These are phyloP conservation scores for Astreopora myriophthalma DNA, from an alignment of 64 coral and sea anemone species.

Conservation along the genomic window DNA sequence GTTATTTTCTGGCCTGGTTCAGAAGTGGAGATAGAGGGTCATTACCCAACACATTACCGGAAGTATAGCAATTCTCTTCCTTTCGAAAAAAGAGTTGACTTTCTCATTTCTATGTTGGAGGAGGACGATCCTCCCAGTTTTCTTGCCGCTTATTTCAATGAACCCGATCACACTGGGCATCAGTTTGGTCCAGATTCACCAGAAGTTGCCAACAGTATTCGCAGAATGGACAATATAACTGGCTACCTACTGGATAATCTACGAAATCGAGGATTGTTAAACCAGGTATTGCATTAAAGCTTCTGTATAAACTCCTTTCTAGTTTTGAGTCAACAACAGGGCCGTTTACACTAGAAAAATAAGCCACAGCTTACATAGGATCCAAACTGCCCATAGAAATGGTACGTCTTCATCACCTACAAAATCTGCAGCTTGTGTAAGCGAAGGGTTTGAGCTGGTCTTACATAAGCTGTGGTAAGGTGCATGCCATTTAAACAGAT, in stretches of 20 bases:
- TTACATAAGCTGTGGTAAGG: no score
- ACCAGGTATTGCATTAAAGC: slow-evolving; percentile 55
- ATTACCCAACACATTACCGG: slow-evolving; percentile 52
- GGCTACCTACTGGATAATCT: slow-evolving; percentile 76
- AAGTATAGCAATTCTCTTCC: slow-evolving; percentile 33
- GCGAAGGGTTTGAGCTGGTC: no score
- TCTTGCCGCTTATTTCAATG: slow-evolving; percentile 78
- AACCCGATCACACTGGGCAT: slow-evolving; percentile 83
- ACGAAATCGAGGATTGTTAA: slow-evolving; percentile 9
- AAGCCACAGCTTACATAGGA: no score
- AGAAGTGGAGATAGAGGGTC: slow-evolving; percentile 52
- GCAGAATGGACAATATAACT: slow-evolving; percentile 74
- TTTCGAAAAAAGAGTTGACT: slow-evolving; percentile 68
- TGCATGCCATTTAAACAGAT: no score
- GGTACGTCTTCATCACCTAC: no score
- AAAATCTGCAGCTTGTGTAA: no score
- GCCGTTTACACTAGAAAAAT: no score
- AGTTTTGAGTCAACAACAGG: no score
- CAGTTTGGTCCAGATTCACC: slow-evolving; percentile 77
- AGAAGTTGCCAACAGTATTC: slow-evolving; percentile 60
- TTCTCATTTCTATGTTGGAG: slow-evolving; percentile 27
- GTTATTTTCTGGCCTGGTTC: slow-evolving; percentile 90
- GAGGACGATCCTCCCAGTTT: slow-evolving; percentile 71
- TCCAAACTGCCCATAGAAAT: no score
- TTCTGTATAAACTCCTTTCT: no score